Base-by-base conservation (phyloP, 2,797 vertebrate genomes). In the Brachymystax lenok region DNA sequence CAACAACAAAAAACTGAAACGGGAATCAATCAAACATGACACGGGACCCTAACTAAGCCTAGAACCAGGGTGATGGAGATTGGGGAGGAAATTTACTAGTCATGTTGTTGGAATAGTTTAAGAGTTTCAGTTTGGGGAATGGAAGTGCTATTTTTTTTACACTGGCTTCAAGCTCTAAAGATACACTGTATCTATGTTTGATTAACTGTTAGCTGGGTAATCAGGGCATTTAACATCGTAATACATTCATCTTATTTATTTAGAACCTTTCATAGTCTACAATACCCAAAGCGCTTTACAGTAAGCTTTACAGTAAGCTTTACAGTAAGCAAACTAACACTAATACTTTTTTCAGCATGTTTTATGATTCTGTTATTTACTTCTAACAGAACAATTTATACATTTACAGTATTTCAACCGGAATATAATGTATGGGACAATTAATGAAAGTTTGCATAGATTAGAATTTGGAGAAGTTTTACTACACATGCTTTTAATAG, bases 61-160 rank as follows among this genome's bases (percentile, higher is more conserved):
- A 80, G 84, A 88, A 90, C 69, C 90, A 92, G 86, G 40, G 87
- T 87, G 85, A 76, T 27, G 75, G 87, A 87, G 88, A 85, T 76
- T 33, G 76, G 86, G 87, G 86, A 89, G 89, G 89, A 91, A 90
- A 89, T 78, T 84, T 78, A 83, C 73, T 64, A 87, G 87, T 88
- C 87, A 81, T 90, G 88, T 92, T 92, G 90, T 91, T 85, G 85
- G 88, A 89, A 63, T 83, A 79, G 83, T 79, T 90, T 63, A 76
- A 86, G 86, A 82, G 79, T 73, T 87, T 87, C 71, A 63, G 85
- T 90, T 88, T 85, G 86, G 28, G 80, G 91, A 91, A 74, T 88
- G 86, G 89, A 91, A 88, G 83, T 90, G 82, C 88, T 85, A 75
- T 79, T 83, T 88, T 81, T 84, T 88, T 88, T 82, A 84, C 73